phyloP scores from a whole-genome alignment of 1,140 invertebrate genomes.

The Drosophila hydei region DNA sequence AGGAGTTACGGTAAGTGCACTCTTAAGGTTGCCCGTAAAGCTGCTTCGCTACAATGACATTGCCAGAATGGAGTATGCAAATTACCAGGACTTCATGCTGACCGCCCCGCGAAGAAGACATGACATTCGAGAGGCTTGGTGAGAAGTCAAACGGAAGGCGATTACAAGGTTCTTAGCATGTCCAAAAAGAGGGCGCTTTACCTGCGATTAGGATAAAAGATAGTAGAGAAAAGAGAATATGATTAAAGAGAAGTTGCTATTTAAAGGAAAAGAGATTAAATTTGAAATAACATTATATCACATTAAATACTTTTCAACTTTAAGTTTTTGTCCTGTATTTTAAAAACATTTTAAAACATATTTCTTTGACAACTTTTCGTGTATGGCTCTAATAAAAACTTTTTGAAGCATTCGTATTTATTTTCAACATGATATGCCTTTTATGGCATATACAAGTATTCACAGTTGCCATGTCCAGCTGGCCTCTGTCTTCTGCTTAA shows the following conservation, averaged over 20 bases:
- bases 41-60: slow-evolving; percentile 5
- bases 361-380: no score
- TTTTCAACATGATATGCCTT: slow-evolving; percentile 1
- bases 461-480: neutral
- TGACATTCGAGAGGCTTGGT: slow-evolving; percentile 15
- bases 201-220: neutral
- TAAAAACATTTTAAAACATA: no score
- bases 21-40: slow-evolving; percentile 44
- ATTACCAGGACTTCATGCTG: slow-evolving; percentile 26
- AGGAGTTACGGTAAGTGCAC: slow-evolving; percentile 57
- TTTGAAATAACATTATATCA: no score
- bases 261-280: no score
- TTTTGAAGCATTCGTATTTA: neutral
- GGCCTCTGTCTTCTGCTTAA: slow-evolving; percentile 23
- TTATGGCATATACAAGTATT: slow-evolving; percentile 7
- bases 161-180: slow-evolving; percentile 7
- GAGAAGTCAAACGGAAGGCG: slow-evolving; percentile 9
- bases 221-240: neutral
- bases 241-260: neutral
- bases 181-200: neutral
- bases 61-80: slow-evolving; percentile 20
- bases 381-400: no score
- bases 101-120: neutral
- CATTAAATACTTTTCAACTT: no score
- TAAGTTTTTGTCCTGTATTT: no score